A percentile compares a stretch with the other conserved stretches of the same genome.
Evolutionary conservation across 2,113 vertebrate species (phyloP).

Genomic region (chimpanzee (Pan troglodytes)): NHGRI_mPanTro3-v2.1_pri NC_072407.2:77765501-77766000

Average conservation of each 20-base stretch:
- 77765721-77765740: neutral
- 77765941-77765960: conserved; percentile 23
- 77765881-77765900: neutral
- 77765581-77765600: too few relatives aligned
- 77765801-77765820: neutral
- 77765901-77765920: neutral
- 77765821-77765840: neutral
- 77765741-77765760: neutral
- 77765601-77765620: too few relatives aligned
- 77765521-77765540: too few relatives aligned
- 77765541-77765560: too few relatives aligned
- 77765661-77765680: neutral
- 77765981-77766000: neutral
- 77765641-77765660: too few relatives aligned
- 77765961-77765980: conserved; percentile 19
- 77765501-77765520: too few relatives aligned
- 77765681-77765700: neutral
- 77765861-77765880: neutral
- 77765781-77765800: neutral
- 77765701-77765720: neutral
- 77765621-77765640: too few relatives aligned
- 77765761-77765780: neutral
- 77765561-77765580: too few relatives aligned
- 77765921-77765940: neutral
- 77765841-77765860: neutral